Percentiles rank a stretch among this genome's conserved stretches.
phyloP scores from a whole-genome alignment of 2,113 vertebrate species.

The Equus przewalskii region DNA sequence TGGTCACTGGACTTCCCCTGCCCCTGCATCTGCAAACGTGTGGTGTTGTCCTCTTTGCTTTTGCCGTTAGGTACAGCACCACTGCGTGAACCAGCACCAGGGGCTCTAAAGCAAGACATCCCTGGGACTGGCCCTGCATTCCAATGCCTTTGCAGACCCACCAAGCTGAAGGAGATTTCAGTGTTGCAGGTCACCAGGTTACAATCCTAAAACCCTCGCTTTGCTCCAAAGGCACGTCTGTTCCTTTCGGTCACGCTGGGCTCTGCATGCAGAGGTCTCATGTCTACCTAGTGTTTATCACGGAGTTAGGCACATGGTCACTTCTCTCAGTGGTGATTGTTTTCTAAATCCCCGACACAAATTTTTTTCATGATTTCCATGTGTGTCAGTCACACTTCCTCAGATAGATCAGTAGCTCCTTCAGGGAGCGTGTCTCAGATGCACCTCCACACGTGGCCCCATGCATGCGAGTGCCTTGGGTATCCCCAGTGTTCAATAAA shows the following conservation, averaged over 20 bases:
- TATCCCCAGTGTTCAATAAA: no score
- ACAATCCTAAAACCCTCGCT: neutral
- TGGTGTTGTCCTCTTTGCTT: neutral
- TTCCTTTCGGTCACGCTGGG: neutral
- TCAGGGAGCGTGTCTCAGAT: neutral
- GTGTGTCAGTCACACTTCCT: neutral
- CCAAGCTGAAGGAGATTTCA: neutral
- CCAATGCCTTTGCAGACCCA: neutral
- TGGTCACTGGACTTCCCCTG: neutral
- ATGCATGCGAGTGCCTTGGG: neutral
- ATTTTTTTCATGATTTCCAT: neutral
- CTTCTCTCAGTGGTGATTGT: neutral
- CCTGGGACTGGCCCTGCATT: neutral
- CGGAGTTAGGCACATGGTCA: fast-evolving
- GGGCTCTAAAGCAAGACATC: neutral
- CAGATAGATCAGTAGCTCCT: no score
- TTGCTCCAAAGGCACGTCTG: neutral
- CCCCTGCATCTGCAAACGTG: fast-evolving
- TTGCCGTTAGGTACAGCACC: neutral
- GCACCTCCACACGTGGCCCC: neutral
- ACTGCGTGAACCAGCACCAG: neutral
- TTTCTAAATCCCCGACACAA: neutral
- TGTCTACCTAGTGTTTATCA: no score
- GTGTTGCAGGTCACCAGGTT: neutral
- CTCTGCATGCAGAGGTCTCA: neutral